These are phyloP conservation scores for Synaphobranchus kaupii DNA, from an alignment of 2,797 vertebrate species.

Conservation along the genomic window DNA sequence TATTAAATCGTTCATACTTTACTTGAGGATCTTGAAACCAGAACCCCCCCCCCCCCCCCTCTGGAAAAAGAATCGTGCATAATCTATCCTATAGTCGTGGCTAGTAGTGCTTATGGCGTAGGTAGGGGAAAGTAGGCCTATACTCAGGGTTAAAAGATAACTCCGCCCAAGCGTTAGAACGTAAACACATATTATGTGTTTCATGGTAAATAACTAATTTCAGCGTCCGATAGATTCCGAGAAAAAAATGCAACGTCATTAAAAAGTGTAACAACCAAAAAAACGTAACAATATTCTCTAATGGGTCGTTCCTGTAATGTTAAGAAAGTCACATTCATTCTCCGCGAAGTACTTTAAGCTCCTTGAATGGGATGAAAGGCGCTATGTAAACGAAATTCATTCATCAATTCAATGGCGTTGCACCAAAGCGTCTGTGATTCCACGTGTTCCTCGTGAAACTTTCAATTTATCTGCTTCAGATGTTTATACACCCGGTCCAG, in stretches of 20 bases:
- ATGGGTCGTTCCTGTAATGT: background rate
- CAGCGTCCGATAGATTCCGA: background rate
- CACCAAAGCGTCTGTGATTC: background rate
- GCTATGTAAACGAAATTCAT: background rate
- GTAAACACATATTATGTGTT: background rate
- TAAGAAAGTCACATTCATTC: background rate
- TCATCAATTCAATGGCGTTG: background rate
- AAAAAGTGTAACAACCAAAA: background rate
- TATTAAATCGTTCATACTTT: background rate
- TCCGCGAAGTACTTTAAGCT: background rate
- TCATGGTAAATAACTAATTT: background rate
- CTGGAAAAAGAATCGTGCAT: too few relatives aligned
- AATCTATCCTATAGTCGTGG: too few relatives aligned
- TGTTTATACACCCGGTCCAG: background rate
- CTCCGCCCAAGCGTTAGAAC: background rate
- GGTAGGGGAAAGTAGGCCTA: background rate
- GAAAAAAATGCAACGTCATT: background rate
- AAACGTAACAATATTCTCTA: background rate
- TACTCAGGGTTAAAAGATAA: background rate
- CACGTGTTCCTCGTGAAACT: background rate
- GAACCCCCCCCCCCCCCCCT: too few relatives aligned
- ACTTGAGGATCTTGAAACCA: background rate
- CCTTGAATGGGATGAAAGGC: background rate
- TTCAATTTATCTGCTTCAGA: background rate
- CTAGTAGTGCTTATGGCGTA: too few relatives aligned